These are phyloP conservation scores for Telmatochromis brachygnathus DNA, from an alignment of 2,113 vertebrate species.

Conservation along the genomic window DNA sequence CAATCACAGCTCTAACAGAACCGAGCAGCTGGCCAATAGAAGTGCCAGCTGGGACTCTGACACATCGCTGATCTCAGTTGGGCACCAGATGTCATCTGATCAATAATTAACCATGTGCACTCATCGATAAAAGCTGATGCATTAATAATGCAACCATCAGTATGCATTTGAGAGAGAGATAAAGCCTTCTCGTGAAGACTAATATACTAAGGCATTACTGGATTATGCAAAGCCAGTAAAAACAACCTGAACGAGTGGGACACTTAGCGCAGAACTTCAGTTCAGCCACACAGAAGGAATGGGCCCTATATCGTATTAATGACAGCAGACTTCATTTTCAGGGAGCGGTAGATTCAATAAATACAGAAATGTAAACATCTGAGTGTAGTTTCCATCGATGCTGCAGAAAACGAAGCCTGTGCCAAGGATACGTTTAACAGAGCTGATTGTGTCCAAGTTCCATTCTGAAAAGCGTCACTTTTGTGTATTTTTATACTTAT, in stretches of 20 bases:
- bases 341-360: neutral
- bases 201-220: neutral
- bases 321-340: constrained; percentile 2
- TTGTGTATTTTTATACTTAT: constrained; percentile 19
- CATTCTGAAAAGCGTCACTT: constrained; percentile 12
- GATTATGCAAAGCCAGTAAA: neutral
- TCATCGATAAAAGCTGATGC: constrained; percentile 5
- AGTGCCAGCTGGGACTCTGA: constrained; percentile 17
- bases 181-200: neutral
- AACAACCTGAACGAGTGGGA: neutral
- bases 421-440: constrained; percentile 19
- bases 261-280: neutral
- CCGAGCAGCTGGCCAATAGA: constrained; percentile 20
- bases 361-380: constrained; percentile 31
- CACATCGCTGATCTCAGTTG: neutral
- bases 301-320: neutral
- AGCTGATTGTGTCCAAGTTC: constrained; percentile 12
- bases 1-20: constrained; percentile 31
- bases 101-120: constrained; percentile 31
- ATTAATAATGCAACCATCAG: neutral
- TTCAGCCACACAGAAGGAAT: neutral
- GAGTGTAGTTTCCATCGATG: constrained; percentile 1
- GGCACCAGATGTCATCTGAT: constrained; percentile 40
- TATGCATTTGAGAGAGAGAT: neutral
- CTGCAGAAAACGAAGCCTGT: neutral